Evolutionary conservation across 1,140 invertebrate genomes (phyloP).

Genomic region (Drosophila malerkotliana): DNA sequence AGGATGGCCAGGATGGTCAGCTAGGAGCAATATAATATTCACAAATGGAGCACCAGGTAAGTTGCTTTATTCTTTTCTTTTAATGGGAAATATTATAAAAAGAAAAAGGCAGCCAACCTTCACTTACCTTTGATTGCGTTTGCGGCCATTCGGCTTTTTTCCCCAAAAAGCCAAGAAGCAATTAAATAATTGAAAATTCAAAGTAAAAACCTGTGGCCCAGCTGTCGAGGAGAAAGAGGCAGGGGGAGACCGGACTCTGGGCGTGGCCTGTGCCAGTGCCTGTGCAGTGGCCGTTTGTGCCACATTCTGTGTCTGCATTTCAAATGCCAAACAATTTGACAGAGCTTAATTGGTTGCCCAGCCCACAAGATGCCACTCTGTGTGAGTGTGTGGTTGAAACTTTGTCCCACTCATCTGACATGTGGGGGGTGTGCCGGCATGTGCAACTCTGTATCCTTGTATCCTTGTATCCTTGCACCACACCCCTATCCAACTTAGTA

Average conservation of each 20-base stretch:
- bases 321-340: constrained; percentile 49
- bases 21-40: no score
- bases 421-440: constrained; percentile 1
- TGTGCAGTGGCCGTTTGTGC: neutral
- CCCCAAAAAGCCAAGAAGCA: no score
- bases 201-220: no score
- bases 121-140: no score
- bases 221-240: neutral
- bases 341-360: constrained; percentile 52
- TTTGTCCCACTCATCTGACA: constrained; percentile 30
- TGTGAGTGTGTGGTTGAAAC: constrained; percentile 3
- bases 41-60: no score
- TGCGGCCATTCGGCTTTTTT: no score
- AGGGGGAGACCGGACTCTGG: neutral
- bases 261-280: neutral
- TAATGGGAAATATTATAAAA: no score
- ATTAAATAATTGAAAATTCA: no score
- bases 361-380: neutral
- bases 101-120: no score
- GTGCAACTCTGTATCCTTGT: constrained; percentile 4
- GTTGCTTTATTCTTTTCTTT: no score
- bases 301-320: constrained; percentile 31
- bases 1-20: no score
- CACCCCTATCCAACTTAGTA: no score
- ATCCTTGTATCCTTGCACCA: neutral